Conservation (phyloP, 2,113 vertebrate genomes). For the Megaceryle torquata region DNA sequence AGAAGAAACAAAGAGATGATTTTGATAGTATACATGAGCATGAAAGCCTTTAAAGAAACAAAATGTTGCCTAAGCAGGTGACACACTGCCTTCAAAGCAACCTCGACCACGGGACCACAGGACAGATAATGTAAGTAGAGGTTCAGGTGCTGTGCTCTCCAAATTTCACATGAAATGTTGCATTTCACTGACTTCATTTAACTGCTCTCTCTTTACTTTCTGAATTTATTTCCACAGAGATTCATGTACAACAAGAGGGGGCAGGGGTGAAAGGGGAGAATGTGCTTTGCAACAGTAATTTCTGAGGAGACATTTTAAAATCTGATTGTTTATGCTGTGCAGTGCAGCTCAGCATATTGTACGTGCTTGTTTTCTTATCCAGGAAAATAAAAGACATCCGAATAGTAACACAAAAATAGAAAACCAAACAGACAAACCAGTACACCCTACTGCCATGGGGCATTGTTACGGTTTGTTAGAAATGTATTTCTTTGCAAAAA, state of each 20-base stretch:
- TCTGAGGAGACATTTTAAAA: background rate
- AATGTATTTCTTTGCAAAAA: background rate
- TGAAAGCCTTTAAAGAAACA: background rate
- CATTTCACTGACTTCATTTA: background rate
- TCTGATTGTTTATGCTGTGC: background rate
- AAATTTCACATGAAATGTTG: background rate
- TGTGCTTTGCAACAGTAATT: rapidly evolving
- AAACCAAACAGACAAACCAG: background rate
- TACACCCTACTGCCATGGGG: background rate
- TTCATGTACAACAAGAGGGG: rapidly evolving
- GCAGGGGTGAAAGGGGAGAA: background rate
- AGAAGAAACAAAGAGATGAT: background rate
- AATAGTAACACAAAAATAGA: background rate
- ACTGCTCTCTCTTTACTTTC: background rate
- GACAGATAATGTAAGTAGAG: background rate
- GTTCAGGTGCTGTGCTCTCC: background rate
- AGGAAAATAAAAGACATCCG: background rate
- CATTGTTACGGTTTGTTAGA: background rate
- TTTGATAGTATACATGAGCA: background rate
- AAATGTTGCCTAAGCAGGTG: background rate
- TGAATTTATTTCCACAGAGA: background rate
- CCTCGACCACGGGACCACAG: background rate
- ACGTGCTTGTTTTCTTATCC: background rate
- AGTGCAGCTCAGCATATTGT: background rate
- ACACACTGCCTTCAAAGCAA: background rate